These are phyloP conservation scores for Bradypodion pumilum DNA, from an alignment of 2,797 vertebrate genomes.

Conservation along the genomic window DNA sequence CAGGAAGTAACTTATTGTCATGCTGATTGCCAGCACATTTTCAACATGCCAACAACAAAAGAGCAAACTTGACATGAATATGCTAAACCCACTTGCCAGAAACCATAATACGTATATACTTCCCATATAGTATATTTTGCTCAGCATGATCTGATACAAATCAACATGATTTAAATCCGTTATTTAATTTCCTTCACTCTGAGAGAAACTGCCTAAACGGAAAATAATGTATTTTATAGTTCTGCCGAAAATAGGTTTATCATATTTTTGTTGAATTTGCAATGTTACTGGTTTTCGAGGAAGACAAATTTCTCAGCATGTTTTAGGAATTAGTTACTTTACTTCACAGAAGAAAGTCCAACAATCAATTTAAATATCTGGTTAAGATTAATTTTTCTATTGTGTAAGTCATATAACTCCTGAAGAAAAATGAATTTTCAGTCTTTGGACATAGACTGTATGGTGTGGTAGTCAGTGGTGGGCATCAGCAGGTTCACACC, in stretches of 20 bases:
- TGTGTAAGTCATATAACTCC: too few species aligned
- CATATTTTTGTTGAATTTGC: neutral
- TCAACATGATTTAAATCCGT: neutral
- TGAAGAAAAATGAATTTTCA: too few species aligned
- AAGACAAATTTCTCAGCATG: neutral
- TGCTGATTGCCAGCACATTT: neutral
- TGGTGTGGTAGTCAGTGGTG: too few species aligned
- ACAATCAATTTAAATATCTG: too few species aligned
- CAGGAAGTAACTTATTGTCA: neutral
- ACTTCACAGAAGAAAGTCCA: too few species aligned
- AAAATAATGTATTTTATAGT: neutral
- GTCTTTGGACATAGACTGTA: too few species aligned
- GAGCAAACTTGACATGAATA: neutral
- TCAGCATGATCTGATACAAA: neutral
- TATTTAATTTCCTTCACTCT: neutral
- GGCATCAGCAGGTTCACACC: too few species aligned
- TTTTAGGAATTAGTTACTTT: neutral
- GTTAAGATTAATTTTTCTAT: too few species aligned
- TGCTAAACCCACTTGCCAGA: neutral
- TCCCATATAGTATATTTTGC: neutral
- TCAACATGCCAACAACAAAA: neutral
- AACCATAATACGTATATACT: neutral
- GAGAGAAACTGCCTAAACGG: neutral
- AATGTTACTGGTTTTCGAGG: neutral
- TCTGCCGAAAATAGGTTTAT: neutral